Evolutionary conservation across 2,113 vertebrate species (phyloP).

Genomic region (Rynchops niger): DNA sequence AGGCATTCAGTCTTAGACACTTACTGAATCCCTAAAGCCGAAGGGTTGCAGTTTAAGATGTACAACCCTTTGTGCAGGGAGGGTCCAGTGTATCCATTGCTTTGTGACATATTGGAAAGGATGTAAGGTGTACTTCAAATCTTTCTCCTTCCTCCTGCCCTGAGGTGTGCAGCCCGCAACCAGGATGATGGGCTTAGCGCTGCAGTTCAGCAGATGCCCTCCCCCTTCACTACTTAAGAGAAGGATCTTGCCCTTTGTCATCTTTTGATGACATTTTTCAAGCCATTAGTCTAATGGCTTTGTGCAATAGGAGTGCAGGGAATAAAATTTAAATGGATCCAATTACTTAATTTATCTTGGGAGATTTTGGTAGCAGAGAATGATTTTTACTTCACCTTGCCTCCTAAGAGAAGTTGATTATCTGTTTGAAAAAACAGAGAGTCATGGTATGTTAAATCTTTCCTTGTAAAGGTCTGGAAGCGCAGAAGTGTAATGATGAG

Average conservation of each 20-base stretch:
- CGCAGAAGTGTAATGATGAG: neutral
- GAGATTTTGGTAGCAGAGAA: neutral
- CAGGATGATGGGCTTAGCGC: neutral
- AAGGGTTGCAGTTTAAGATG: neutral
- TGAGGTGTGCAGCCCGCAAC: neutral
- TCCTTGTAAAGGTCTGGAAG: neutral
- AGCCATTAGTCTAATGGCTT: constrained; percentile 28
- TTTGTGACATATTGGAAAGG: neutral
- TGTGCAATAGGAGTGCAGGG: neutral
- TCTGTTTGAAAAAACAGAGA: neutral
- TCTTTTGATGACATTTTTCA: neutral
- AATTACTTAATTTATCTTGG: constrained; percentile 13
- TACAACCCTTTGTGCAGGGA: neutral
- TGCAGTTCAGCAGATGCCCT: neutral
- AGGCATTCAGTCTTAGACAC: neutral
- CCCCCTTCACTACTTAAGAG: neutral
- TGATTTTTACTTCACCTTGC: constrained; percentile 23
- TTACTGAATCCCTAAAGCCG: neutral
- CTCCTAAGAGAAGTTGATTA: neutral
- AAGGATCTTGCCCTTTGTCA: neutral
- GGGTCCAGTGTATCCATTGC: rapidly evolving
- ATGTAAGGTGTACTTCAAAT: neutral
- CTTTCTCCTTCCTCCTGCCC: neutral
- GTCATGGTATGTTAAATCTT: neutral
- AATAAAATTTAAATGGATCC: constrained; percentile 20